These are phyloP conservation scores for Lithophane socia DNA, from an alignment of 2,888 invertebrate genomes.

Conservation along the genomic window DNA sequence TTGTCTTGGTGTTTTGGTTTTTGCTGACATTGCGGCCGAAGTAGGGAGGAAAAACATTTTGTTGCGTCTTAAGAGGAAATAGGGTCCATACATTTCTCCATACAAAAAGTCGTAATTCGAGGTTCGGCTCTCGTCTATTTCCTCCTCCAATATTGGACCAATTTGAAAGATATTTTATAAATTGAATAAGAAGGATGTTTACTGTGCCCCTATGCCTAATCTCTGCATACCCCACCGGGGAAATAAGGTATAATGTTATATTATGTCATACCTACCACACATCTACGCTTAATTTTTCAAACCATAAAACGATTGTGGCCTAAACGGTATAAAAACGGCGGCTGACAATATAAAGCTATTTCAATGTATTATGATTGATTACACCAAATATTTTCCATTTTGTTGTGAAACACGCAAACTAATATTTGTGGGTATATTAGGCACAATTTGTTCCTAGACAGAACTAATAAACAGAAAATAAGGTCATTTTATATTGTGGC, in stretches of 20 bases:
- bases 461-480: neutral
- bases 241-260: too few species aligned
- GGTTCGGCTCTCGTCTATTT: too few species aligned
- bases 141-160: too few species aligned
- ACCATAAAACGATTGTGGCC: neutral
- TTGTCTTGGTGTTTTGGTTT: neutral
- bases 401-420: conserved; percentile 28
- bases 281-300: neutral
- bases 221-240: too few species aligned
- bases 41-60: too few species aligned
- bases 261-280: neutral
- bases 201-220: too few species aligned
- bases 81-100: too few species aligned
- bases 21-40: too few species aligned
- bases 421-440: conserved; percentile 32
- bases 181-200: too few species aligned
- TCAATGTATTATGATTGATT: conserved; percentile 43
- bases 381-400: conserved; percentile 29
- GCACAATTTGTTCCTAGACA: conserved; percentile 25
- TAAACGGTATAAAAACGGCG: neutral
- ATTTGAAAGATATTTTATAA: too few species aligned
- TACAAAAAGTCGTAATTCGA: too few species aligned
- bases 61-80: too few species aligned
- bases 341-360: conserved; percentile 27
- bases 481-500: conserved; percentile 11